These are phyloP conservation scores for Diglossa brunneiventris DNA, from an alignment of 2,113 vertebrate genomes.

Conservation along the genomic window DNA sequence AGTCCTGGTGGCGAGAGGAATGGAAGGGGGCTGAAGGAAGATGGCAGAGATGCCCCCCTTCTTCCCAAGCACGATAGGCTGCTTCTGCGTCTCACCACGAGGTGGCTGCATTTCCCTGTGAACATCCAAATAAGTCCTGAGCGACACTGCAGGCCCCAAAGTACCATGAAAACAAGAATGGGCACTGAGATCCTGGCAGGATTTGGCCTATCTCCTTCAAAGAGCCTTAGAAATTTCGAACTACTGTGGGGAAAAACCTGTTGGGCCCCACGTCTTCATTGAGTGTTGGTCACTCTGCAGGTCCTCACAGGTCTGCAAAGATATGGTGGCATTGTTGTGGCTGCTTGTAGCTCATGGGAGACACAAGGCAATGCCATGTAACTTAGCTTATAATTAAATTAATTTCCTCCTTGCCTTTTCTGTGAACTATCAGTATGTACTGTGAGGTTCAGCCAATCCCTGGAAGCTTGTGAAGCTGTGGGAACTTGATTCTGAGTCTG, in stretches of 20 bases:
- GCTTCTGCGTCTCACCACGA: constrained; percentile 4
- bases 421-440: background rate
- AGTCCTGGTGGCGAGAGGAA: background rate
- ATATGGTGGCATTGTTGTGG: rapidly evolving
- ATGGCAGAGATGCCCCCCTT: background rate
- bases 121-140: background rate
- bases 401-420: background rate
- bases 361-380: background rate
- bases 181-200: background rate
- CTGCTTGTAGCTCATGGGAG: background rate
- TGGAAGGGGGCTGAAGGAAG: background rate
- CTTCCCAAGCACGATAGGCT: background rate
- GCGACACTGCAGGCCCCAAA: background rate
- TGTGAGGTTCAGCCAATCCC: background rate
- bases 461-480: background rate
- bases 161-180: background rate
- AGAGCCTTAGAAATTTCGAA: background rate
- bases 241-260: background rate
- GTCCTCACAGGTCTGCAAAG: background rate
- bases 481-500: background rate
- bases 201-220: background rate
- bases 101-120: constrained; percentile 59
- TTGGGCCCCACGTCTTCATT: background rate
- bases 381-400: background rate
- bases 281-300: background rate